Percentiles rank a stretch among this genome's conserved stretches.
These are phyloP conservation scores for Lanistes nyassanus DNA, from an alignment of 1,140 invertebrate genomes.

Conservation along the genomic window DNA sequence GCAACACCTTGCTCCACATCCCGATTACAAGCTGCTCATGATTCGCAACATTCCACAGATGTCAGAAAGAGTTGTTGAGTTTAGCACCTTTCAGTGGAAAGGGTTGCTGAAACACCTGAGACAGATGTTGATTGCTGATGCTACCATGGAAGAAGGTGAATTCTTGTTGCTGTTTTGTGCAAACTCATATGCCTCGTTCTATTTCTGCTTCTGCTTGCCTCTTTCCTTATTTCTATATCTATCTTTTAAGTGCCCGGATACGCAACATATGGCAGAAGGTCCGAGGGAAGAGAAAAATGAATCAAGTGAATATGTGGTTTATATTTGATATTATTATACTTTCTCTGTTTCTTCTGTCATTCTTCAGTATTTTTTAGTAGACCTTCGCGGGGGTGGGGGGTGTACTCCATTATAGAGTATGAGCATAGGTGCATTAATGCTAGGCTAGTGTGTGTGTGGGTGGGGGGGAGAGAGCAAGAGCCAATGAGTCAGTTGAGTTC, in stretches of 20 bases:
- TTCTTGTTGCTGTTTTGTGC: neutral
- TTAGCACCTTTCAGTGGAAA: conserved; percentile 63
- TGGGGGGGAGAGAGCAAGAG: neutral
- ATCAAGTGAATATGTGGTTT: too few species aligned
- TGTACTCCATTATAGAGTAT: too few species aligned
- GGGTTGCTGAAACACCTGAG: conserved; percentile 63
- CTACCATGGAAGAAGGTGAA: conserved; percentile 65
- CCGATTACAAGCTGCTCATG: conserved; percentile 63
- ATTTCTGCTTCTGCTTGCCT: neutral
- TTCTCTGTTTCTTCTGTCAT: too few species aligned
- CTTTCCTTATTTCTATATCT: neutral
- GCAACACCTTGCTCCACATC: conserved; percentile 58
- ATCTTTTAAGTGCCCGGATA: too few species aligned
- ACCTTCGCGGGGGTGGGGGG: too few species aligned
- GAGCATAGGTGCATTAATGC: too few species aligned
- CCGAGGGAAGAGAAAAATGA: too few species aligned
- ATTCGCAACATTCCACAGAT: conserved; percentile 64
- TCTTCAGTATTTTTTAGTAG: too few species aligned
- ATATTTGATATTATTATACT: too few species aligned
- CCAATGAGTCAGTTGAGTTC: too few species aligned
- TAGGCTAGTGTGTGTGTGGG: neutral
- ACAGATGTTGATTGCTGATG: conserved; percentile 65
- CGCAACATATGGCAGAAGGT: too few species aligned
- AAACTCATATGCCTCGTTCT: neutral
- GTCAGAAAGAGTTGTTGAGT: conserved; percentile 58